These are phyloP conservation scores for Campoletis sonorensis DNA, from an alignment of 1,140 invertebrate species.

Conservation along the genomic window DNA sequence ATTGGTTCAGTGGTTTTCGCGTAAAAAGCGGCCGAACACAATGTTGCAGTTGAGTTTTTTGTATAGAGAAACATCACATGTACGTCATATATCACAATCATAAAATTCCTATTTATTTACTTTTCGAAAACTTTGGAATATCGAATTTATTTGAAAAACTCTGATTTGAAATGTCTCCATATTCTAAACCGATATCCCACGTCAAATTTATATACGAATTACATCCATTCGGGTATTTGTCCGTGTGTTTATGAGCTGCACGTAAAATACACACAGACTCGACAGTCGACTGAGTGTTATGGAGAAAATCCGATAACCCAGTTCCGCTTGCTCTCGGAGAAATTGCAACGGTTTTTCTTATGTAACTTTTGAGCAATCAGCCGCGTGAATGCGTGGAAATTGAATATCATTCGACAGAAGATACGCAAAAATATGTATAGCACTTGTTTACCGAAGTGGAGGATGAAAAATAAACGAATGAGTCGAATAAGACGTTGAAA, in stretches of 20 bases:
- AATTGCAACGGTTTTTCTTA: constrained; percentile 33
- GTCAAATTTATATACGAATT: no score
- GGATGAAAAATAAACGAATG: neutral
- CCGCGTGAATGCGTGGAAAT: constrained; percentile 7
- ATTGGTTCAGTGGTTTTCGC: no score
- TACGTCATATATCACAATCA: no score
- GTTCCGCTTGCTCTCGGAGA: constrained; percentile 29
- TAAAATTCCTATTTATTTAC: no score
- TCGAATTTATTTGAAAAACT: no score
- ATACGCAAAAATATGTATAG: neutral
- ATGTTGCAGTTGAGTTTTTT: no score
- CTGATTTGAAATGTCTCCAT: no score
- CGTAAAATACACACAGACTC: neutral
- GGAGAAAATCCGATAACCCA: constrained; percentile 42
- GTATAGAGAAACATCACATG: no score
- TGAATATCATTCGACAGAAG: neutral
- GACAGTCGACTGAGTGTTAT: neutral
- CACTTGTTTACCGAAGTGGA: neutral
- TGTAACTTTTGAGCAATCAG: constrained; percentile 16
- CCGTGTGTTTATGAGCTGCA: neutral
- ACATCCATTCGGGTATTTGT: neutral
- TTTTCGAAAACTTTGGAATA: no score
- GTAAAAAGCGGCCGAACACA: no score
- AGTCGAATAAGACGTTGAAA: neutral
- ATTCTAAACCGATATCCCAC: no score